Percentiles rank a stretch among this genome's conserved stretches.
Conservation (phyloP, 2,113 vertebrate genomes). For the human (Homo sapiens) region DNA sequence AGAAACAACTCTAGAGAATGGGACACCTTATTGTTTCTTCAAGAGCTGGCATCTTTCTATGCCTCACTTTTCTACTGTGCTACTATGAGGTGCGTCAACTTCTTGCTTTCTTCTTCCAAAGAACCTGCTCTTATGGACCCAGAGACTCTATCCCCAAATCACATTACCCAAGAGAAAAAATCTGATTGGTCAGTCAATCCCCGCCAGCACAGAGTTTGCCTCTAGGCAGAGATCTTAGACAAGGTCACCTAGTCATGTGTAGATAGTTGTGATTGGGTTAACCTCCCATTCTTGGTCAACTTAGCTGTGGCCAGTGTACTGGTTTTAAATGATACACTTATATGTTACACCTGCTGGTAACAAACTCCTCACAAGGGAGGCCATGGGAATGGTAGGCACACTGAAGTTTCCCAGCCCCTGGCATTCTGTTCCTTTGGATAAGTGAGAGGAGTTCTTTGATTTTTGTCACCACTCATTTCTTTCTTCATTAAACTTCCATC, state of each 20-base stretch:
- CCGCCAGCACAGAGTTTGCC: background rate
- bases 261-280: background rate
- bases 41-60: background rate
- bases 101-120: background rate
- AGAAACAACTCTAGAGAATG: background rate
- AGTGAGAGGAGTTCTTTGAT: background rate
- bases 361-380: background rate
- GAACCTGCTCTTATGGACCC: background rate
- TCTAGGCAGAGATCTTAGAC: background rate
- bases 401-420: background rate
- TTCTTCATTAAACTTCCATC: background rate
- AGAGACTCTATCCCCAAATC: background rate
- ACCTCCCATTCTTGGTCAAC: background rate
- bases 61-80: background rate
- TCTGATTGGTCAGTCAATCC: background rate
- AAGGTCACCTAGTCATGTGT: background rate
- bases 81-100: background rate
- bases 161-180: background rate
- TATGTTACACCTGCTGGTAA: background rate
- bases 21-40: background rate
- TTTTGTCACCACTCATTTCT: background rate
- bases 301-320: background rate
- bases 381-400: background rate
- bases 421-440: background rate
- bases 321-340: background rate